phyloP scores from a whole-genome alignment of 1,140 invertebrate genomes.

The Brevipalpus yothersi region DNA sequence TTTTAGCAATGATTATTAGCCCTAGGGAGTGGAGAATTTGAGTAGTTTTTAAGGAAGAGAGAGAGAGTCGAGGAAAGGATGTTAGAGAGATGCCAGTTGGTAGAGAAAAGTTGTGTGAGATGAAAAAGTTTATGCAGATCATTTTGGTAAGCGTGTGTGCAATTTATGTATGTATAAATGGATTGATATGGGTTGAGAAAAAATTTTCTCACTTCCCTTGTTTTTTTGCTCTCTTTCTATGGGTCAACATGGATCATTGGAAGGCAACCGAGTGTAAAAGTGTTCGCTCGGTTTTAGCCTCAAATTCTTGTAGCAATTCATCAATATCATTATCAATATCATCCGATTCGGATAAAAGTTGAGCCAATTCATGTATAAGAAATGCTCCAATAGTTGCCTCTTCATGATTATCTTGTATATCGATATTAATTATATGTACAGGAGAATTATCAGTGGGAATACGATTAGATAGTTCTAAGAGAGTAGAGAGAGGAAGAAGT shows the following conservation, averaged over 20 bases:
- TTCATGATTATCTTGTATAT: conserved; percentile 98
- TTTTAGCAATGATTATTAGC: too few relatives aligned
- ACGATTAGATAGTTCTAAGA: conserved; percentile 22
- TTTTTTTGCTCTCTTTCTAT: too few relatives aligned
- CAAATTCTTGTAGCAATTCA: conserved; percentile 83
- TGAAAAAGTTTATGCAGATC: too few relatives aligned
- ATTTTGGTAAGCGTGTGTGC: too few relatives aligned
- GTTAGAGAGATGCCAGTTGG: too few relatives aligned
- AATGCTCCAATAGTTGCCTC: conserved; percentile 99
- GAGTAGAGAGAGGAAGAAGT: conserved; percentile 1
- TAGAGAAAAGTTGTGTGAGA: too few relatives aligned
- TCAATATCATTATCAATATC: conserved; percentile 97
- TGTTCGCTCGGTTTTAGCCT: conserved; percentile 56
- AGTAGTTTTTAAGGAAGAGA: too few relatives aligned
- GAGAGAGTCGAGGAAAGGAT: too few relatives aligned
- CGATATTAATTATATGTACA: conserved; percentile 92
- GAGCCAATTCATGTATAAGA: conserved; percentile 79
- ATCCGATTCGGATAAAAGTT: conserved; percentile 57
- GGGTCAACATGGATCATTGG: conserved; percentile 35
- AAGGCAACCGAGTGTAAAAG: conserved; percentile 82
- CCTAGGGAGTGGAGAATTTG: too few relatives aligned
- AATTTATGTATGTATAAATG: too few relatives aligned
- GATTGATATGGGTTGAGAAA: too few relatives aligned
- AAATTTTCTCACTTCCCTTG: too few relatives aligned
- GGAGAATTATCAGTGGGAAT: conserved; percentile 36